phyloP scores from a whole-genome alignment of 2,113 vertebrate genomes.

The Scomber japonicus region DNA sequence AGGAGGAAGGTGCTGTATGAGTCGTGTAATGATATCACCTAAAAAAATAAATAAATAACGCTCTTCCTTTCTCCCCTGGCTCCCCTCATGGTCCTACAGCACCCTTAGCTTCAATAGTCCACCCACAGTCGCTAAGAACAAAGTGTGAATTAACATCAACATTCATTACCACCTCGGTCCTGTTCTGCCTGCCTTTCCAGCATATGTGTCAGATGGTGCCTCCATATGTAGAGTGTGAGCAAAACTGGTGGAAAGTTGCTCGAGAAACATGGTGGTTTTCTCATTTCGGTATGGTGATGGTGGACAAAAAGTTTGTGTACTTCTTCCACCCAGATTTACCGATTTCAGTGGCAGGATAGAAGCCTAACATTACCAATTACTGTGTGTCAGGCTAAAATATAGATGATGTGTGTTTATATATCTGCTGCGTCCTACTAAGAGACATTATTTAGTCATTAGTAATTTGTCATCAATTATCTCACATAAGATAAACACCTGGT shows the following conservation, averaged over 20 bases:
- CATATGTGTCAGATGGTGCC: constrained; percentile 47
- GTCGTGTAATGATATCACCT: constrained; percentile 30
- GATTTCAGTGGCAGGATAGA: background rate
- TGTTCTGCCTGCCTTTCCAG: constrained; percentile 26
- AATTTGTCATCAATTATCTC: too few species aligned
- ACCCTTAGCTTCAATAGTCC: background rate
- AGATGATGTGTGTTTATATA: background rate
- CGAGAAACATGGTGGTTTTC: background rate
- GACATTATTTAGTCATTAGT: too few species aligned
- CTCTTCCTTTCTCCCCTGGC: background rate
- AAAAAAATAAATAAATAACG: background rate
- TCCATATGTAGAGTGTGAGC: constrained; percentile 28
- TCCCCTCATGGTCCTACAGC: background rate
- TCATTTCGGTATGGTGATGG: background rate
- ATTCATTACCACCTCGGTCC: constrained; percentile 19
- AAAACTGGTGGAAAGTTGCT: background rate
- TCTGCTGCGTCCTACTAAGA: too few species aligned
- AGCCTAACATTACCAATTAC: too few species aligned
- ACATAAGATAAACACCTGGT: too few species aligned
- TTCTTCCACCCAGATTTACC: background rate
- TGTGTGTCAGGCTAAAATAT: too few species aligned
- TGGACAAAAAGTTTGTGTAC: too few species aligned
- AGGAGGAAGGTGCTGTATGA: constrained; percentile 46
- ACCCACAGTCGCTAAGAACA: constrained; percentile 30
- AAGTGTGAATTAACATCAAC: constrained; percentile 47